Base-by-base conservation (phyloP, 2,888 invertebrate species). In the Erebia epiphron region DNA sequence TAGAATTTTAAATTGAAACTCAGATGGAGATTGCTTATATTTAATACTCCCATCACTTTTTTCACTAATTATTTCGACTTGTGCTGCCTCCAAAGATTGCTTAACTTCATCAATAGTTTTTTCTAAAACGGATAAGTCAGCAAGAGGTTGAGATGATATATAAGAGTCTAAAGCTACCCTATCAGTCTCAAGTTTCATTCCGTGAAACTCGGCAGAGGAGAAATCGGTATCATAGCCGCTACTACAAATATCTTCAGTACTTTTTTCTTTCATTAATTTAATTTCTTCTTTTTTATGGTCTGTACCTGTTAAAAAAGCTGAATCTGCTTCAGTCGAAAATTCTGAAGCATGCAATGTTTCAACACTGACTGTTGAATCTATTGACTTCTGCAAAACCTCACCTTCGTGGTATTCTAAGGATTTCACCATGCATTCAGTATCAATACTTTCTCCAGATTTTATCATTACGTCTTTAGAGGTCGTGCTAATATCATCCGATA, bases 51-150 rank as follows among this genome's bases (percentile, higher is more conserved):
- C 94, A 75, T 95, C 95, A 79, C 88, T 94, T 83, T 94, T 94
- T 74, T 94, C 93, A 79, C 95, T 95, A 69, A 96, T 95, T 8
- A 96, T 94, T 86, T 96, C 96, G 77, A 94, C 95, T 84, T 95
- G 95, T 0, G 95, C 95, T 60, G 95, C 95, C 87, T 96, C 95
- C 72, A 96, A 86, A 21, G 96, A 95, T 80, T 96, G 95, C 80
- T 96, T 95, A 58, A 95, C 95, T 90, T 96, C 96, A 79, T 95
- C 95, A 65, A 96, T 94, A 76, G 96, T 95, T 89, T 95, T 95
- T 83, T 95, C 95, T 71, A 95, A 95, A 81, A 95, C 91, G 81
- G 92, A 92, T 79, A 94, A 90, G 86, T 95, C 94, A 64, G 92
- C 80, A 70, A 94, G 86, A 80, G 92, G 90, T 79, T 93, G 89